Conservation (phyloP, 2,797 vertebrate genomes). For the Glossophaga mutica region DNA sequence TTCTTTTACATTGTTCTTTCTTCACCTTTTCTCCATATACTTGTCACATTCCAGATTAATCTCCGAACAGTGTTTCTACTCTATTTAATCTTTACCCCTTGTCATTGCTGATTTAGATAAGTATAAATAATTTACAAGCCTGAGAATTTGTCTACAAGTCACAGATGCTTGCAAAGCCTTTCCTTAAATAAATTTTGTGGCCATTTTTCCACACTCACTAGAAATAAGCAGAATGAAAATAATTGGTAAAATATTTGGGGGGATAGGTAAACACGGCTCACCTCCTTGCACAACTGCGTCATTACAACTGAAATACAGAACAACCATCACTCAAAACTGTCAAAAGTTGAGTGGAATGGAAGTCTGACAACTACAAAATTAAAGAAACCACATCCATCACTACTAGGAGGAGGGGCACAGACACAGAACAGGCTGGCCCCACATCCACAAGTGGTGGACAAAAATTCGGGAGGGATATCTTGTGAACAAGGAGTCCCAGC, state of each 20-base stretch:
- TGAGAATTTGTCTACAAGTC: neutral
- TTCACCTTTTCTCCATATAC: constrained; percentile 7
- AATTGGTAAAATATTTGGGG: neutral
- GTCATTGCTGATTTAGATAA: neutral
- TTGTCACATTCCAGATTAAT: neutral
- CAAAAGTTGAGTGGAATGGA: neutral
- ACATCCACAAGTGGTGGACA: neutral
- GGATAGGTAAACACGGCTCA: neutral
- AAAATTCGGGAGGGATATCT: neutral
- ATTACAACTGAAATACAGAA: neutral
- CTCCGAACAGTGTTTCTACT: neutral
- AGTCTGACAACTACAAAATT: neutral
- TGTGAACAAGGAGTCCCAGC: neutral
- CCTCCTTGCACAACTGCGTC: neutral
- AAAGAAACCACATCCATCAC: neutral
- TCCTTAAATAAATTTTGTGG: constrained; percentile 20
- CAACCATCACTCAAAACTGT: neutral
- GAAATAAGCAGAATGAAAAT: constrained; percentile 6
- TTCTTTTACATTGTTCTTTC: neutral
- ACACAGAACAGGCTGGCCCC: neutral
- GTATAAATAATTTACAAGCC: neutral
- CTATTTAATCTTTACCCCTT: constrained; percentile 5
- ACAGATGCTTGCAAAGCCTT: neutral
- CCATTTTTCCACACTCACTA: neutral
- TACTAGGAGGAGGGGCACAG: neutral